Percentiles rank a stretch among this genome's conserved stretches.
Conservation (phyloP, 2,797 vertebrate genomes). For the Tapirus indicus region DNA sequence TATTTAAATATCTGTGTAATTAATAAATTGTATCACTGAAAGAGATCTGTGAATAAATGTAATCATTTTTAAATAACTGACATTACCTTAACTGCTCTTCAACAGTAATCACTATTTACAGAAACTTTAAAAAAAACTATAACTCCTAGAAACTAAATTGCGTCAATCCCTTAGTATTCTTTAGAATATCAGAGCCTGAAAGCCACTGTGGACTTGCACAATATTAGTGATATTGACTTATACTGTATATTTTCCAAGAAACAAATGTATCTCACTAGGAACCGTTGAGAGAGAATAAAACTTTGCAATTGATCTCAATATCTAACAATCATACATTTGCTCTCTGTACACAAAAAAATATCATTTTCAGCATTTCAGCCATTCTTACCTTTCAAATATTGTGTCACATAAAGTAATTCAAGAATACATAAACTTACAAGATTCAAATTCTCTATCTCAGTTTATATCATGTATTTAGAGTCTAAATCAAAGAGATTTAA, state of each 20-base stretch:
- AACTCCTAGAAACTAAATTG: background rate
- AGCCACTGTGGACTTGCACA: background rate
- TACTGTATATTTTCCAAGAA: slow-evolving; percentile 24
- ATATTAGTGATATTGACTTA: slow-evolving; percentile 9
- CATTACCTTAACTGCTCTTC: background rate
- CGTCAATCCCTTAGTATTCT: background rate
- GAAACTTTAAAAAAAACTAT: background rate
- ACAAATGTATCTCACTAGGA: background rate
- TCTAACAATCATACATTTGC: background rate
- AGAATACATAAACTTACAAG: slow-evolving; percentile 64
- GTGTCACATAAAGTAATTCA: slow-evolving; percentile 60
- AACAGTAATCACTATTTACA: background rate
- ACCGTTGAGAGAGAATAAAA: slow-evolving; percentile 44
- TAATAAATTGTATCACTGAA: background rate
- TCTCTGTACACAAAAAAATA: slow-evolving; percentile 45
- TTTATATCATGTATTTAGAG: slow-evolving; percentile 67
- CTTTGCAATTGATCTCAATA: slow-evolving; percentile 39
- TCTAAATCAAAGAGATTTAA: slow-evolving; percentile 31
- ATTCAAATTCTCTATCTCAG: slow-evolving; percentile 78
- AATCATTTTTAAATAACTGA: background rate
- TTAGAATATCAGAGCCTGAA: background rate
- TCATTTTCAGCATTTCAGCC: slow-evolving; percentile 31
- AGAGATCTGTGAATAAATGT: background rate
- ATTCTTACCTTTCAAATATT: slow-evolving; percentile 78
- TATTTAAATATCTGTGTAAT: background rate